Conservation (phyloP, 2,797 vertebrate genomes). For the Apodemus agrarius region DNA sequence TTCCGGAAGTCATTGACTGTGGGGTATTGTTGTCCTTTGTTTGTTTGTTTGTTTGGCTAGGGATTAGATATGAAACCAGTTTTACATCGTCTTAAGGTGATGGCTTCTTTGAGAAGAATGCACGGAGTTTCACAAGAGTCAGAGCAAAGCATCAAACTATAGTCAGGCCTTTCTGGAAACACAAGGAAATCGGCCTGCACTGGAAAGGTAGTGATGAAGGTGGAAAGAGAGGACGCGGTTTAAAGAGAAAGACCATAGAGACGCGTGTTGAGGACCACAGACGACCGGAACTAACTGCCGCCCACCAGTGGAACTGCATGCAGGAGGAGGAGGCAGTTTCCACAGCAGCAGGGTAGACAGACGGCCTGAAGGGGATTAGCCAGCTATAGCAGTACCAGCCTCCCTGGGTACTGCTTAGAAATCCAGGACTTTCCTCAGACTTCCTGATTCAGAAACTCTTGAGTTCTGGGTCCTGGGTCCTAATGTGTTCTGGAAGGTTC, state of each 20-base stretch:
- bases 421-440: background rate
- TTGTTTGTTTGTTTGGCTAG: background rate
- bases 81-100: background rate
- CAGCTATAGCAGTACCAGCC: background rate
- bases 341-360: background rate
- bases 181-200: background rate
- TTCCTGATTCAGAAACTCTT: background rate
- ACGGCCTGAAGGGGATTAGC: no score
- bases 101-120: background rate
- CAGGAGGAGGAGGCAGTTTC: background rate
- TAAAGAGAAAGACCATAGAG: background rate
- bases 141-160: background rate
- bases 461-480: background rate
- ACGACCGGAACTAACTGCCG: background rate
- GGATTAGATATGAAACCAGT: slow-evolving; percentile 9
- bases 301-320: background rate
- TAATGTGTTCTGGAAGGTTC: background rate
- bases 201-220: background rate
- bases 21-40: background rate
- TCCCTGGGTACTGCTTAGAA: background rate
- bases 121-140: background rate
- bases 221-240: background rate
- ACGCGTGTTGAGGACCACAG: background rate
- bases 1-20: background rate
- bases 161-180: background rate